Percentiles rank a stretch among this genome's conserved stretches.
Evolutionary conservation across 2,797 vertebrate species (phyloP).

Genomic region (Mus caroli): DNA sequence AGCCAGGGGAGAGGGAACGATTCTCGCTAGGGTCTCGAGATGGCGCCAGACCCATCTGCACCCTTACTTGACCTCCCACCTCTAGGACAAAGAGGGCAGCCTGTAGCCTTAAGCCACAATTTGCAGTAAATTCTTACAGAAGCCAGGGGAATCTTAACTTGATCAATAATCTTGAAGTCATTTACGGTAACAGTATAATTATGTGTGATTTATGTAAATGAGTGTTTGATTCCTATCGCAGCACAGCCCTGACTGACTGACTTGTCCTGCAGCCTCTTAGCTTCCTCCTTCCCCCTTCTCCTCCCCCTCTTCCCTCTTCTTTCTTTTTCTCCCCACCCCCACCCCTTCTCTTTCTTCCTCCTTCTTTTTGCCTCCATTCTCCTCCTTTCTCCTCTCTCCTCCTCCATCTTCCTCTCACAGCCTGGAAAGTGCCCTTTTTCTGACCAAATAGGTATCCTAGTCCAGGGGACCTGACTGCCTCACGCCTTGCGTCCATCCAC

Average conservation of each 20-base stretch:
- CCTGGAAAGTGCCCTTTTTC: background rate
- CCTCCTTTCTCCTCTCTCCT: background rate
- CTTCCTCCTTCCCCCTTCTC: background rate
- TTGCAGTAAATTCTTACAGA: background rate
- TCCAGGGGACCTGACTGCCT: background rate
- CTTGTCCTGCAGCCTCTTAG: background rate
- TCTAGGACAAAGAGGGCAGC: background rate
- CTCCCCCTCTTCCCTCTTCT: too few relatives aligned
- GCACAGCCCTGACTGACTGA: background rate
- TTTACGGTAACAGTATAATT: background rate
- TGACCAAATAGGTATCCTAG: accelerated
- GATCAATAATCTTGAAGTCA: background rate
- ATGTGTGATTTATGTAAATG: background rate
- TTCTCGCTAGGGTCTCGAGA: background rate
- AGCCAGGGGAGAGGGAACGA: too few relatives aligned
- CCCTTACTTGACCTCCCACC: background rate
- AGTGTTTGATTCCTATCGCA: background rate
- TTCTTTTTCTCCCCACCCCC: too few relatives aligned
- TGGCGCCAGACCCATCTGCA: background rate
- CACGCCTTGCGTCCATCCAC: too few relatives aligned
- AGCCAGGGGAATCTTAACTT: background rate
- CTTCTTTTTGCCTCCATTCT: background rate
- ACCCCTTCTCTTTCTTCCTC: background rate
- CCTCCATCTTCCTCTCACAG: background rate
- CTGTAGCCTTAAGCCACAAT: background rate